These are phyloP conservation scores for Hydropsyche tenuis DNA, from an alignment of 1,140 invertebrate species.

Conservation along the genomic window DNA sequence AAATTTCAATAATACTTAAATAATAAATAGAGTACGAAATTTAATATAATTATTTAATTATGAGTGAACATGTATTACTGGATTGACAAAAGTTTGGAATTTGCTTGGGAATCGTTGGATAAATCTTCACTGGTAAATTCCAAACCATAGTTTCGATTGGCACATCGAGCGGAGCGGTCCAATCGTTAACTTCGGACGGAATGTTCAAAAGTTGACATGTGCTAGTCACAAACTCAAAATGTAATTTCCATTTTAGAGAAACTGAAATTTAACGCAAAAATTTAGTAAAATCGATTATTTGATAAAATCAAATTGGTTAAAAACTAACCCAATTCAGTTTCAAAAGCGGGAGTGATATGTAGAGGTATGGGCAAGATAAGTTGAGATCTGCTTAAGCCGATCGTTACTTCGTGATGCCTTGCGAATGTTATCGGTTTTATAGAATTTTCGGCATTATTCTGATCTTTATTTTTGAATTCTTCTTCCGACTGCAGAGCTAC, in stretches of 20 bases:
- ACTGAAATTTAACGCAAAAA: conserved; percentile 64
- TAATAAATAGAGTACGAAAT: conserved; percentile 26
- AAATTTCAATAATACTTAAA: not conserved
- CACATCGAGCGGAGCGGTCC: conserved; percentile 83
- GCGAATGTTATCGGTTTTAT: conserved; percentile 69
- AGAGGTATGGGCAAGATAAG: conserved; percentile 92
- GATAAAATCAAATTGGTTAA: not conserved
- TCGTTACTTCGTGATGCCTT: conserved; percentile 91
- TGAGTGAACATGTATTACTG: conserved; percentile 59
- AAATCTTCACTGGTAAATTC: conserved; percentile 93
- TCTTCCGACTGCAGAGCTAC: conserved; percentile 92
- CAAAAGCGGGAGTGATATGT: conserved; percentile 92
- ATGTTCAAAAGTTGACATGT: conserved; percentile 57
- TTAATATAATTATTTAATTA: conserved; percentile 57
- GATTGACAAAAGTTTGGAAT: conserved; percentile 66
- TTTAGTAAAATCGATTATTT: not conserved
- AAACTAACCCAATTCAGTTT: conserved; percentile 78
- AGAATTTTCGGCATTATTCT: conserved; percentile 56
- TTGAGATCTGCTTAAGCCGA: conserved; percentile 87
- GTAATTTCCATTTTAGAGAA: conserved; percentile 87
- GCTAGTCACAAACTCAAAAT: conserved; percentile 96
- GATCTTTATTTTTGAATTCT: conserved; percentile 63
- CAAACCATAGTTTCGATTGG: conserved; percentile 98
- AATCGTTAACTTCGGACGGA: conserved; percentile 66
- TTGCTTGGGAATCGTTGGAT: conserved; percentile 86